Conservation (phyloP, 2,113 vertebrate genomes). For the Coturnix japonica region DNA sequence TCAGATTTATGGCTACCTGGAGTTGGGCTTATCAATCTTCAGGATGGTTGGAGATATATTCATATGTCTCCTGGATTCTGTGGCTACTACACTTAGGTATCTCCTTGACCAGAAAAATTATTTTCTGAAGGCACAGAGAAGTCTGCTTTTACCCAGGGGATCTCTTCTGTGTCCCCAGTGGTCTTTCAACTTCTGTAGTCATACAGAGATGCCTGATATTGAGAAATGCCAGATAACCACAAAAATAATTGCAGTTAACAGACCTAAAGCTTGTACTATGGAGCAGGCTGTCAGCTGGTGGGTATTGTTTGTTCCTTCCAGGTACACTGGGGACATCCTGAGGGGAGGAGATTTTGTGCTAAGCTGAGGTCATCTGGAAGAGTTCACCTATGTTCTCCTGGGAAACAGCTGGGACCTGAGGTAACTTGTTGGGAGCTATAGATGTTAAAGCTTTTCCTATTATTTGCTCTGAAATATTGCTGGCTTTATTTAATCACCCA, state of each 20-base stretch:
- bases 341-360: background rate
- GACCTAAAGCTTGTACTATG: background rate
- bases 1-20: background rate
- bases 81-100: background rate
- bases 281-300: background rate
- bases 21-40: background rate
- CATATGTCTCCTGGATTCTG: background rate
- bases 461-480: constrained; percentile 25
- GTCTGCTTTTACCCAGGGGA: background rate
- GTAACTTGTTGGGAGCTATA: background rate
- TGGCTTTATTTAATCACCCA: background rate
- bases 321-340: background rate
- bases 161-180: background rate
- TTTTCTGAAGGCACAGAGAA: background rate
- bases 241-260: background rate
- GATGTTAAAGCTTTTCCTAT: background rate
- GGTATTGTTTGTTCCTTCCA: background rate
- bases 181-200: background rate
- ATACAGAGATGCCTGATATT: background rate
- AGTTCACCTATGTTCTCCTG: background rate
- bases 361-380: background rate
- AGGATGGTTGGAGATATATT: background rate
- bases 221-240: background rate
- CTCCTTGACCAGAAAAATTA: background rate
- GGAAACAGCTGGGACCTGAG: constrained; percentile 1